Conservation (phyloP, 1,140 invertebrate genomes). For the Colletes gigas region DNA sequence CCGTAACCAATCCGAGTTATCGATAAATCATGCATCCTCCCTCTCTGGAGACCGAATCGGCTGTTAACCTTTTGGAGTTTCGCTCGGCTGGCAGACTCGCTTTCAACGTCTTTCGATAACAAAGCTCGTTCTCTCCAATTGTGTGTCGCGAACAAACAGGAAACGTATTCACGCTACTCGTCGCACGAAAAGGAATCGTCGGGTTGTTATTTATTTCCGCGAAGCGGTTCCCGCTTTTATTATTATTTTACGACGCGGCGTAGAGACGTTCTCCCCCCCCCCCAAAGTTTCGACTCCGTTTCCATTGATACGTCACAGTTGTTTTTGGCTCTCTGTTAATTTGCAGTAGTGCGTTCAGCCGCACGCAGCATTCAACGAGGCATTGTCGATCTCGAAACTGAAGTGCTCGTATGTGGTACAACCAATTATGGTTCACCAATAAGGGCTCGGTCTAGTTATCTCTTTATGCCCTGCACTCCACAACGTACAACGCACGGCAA, state of each 20-base stretch:
- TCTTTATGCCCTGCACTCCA: conserved; percentile 39
- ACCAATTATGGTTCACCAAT: conserved; percentile 60
- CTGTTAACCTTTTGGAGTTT: neutral
- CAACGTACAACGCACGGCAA: neutral
- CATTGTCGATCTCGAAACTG: conserved; percentile 50
- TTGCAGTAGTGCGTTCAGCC: conserved; percentile 35
- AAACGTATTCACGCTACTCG: neutral
- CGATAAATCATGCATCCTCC: neutral
- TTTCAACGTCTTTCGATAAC: neutral
- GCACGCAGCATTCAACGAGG: conserved; percentile 41
- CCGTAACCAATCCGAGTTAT: neutral
- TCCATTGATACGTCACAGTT: neutral
- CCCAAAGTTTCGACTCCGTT: neutral
- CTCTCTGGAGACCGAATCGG: neutral
- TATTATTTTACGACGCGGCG: too few species aligned
- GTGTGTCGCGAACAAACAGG: neutral
- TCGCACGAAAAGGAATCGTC: neutral
- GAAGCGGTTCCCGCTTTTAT: neutral
- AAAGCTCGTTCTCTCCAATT: neutral
- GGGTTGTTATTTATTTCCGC: neutral
- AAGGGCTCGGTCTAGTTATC: conserved; percentile 54
- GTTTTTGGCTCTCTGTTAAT: conserved; percentile 40
- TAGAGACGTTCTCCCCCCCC: too few species aligned
- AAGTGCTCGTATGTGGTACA: conserved; percentile 39
- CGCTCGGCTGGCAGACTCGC: neutral